Base-by-base conservation (phyloP, 2,797 vertebrate genomes). In the Pipistrellus nathusii region DNA sequence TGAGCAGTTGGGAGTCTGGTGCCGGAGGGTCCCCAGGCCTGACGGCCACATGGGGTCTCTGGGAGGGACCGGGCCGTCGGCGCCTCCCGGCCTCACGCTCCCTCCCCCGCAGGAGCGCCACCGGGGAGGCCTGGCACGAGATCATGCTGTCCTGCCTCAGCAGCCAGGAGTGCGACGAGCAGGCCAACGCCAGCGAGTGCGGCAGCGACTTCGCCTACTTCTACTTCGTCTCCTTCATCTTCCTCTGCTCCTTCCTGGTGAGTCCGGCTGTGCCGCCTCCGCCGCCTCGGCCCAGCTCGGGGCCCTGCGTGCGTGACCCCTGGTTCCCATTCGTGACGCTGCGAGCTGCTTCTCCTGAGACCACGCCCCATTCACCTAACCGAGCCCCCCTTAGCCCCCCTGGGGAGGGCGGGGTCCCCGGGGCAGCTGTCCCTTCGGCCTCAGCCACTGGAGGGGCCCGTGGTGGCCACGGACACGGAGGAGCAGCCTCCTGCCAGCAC, bases 201-300 rank as follows among this genome's bases (percentile, higher is more conserved):
- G 99, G 99, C 95, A 99, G 99, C 0, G 99, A 99, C 96, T 99
- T 99, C 44, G 99, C 99, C 96, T 99, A 99, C 95, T 99, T 99
- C 97, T 99, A 99, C 98, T 99, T 99, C 0, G 99, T 99, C 87
- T 99, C 99, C 0, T 99, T 99, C 98, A 99, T 99, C 97, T 99
- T 99, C 98, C 99, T 99, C 51, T 99, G 99, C 97, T 99, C 99
- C 88, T 99, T 99, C 92, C 98, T 99, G 99, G 99, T 99, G 88
- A 99, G 99, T 98, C 6, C 44, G 5, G 69, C 20, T 12, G 5
- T 14, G 25, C 13, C 1, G 3, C 44, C 0, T 8, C 78, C 35
- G 15, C 72, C 85, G 57, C 2, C 38, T 41, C 53, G 44, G 44
- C 46, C 46, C 30, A 1, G 11, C 35, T 25, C 2, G 10, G n/a